Conservation (phyloP, 2,797 vertebrate genomes). For the Carduelis carduelis region DNA sequence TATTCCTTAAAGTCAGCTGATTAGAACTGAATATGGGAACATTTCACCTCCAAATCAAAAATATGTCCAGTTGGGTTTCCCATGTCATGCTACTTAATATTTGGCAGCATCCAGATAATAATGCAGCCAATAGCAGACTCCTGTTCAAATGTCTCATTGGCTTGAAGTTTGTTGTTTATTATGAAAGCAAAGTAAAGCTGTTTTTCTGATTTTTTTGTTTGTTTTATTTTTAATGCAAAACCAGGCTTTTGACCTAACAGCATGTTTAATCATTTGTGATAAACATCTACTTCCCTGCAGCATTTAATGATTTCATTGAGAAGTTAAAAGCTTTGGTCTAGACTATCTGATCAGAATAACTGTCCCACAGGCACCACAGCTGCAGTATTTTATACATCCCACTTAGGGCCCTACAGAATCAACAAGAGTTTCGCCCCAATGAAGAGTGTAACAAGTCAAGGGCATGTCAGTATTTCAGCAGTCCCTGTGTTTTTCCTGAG, state of each 20-base stretch:
- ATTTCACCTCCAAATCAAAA: neutral
- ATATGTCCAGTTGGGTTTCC: neutral
- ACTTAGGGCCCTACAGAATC: neutral
- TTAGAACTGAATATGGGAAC: neutral
- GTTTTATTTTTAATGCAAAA: neutral
- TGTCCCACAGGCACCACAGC: neutral
- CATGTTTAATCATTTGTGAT: neutral
- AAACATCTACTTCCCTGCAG: neutral
- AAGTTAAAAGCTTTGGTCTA: neutral
- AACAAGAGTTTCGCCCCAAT: neutral
- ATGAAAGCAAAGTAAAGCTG: neutral
- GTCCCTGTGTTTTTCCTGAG: neutral
- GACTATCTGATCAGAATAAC: neutral
- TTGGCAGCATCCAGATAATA: neutral
- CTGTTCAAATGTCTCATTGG: neutral
- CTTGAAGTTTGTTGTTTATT: neutral
- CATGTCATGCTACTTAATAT: neutral
- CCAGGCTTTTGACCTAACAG: neutral
- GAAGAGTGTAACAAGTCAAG: neutral
- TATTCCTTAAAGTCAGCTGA: neutral
- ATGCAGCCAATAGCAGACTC: neutral
- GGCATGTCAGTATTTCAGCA: neutral
- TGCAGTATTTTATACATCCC: neutral
- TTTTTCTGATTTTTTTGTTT: neutral
- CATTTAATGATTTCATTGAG: neutral